phyloP scores from a whole-genome alignment of 1,140 invertebrate genomes.

The Conus betulinus region DNA sequence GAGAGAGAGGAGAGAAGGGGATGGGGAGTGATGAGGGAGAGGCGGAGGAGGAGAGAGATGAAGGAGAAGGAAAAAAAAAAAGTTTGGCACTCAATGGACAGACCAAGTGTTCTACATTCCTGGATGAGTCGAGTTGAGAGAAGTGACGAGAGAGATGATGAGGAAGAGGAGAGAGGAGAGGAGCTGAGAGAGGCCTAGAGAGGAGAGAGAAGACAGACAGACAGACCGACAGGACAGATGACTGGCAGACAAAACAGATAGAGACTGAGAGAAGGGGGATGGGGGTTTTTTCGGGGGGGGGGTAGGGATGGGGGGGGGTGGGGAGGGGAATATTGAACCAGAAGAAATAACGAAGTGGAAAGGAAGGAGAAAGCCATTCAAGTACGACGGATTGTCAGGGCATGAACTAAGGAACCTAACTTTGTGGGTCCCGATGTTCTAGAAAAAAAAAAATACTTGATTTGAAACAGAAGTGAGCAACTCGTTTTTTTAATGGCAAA shows the following conservation, averaged over 20 bases:
- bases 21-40: neutral
- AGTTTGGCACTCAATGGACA: too few species aligned
- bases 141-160: neutral
- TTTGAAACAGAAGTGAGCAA: too few species aligned
- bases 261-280: neutral
- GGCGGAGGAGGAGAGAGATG: neutral
- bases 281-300: neutral
- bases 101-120: too few species aligned
- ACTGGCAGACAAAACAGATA: neutral
- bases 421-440: too few species aligned
- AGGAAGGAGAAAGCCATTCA: neutral
- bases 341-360: neutral
- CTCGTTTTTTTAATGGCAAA: too few species aligned
- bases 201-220: neutral
- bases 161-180: neutral
- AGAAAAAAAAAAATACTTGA: too few species aligned
- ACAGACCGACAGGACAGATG: neutral
- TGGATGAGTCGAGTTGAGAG: too few species aligned
- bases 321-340: too few species aligned
- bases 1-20: neutral
- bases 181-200: too few species aligned
- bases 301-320: neutral
- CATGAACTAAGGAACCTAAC: too few species aligned
- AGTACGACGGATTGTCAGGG: neutral
- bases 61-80: neutral